Evolutionary conservation across 2,113 vertebrate genomes (phyloP).

Genomic region (Noctilio leporinus): DNA sequence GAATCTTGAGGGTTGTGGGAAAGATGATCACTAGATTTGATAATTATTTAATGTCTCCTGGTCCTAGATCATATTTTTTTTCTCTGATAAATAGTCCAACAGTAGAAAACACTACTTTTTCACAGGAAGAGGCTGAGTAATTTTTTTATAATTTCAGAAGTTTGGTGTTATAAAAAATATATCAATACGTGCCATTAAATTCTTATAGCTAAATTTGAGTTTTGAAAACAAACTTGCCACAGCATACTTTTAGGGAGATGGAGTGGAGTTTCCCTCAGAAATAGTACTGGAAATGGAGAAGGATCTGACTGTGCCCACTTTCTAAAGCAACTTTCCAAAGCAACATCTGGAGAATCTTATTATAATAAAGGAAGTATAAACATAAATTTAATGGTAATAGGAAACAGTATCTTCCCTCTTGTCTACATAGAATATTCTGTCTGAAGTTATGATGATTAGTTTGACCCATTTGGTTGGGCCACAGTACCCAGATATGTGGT

Average conservation of each 20-base stretch:
- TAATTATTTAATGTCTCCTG: slow-evolving; percentile 8
- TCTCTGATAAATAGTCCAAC: not conserved
- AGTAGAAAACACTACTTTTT: not conserved
- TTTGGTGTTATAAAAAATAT: not conserved
- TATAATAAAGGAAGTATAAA: not conserved
- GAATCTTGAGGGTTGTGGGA: not conserved
- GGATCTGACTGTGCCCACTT: not conserved
- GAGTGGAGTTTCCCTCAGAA: not conserved
- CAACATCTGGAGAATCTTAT: no score
- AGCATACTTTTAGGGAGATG: not conserved
- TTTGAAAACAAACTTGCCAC: not conserved
- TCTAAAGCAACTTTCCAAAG: no score
- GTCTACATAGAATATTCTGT: not conserved
- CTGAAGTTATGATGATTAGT: not conserved
- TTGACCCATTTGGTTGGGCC: not conserved
- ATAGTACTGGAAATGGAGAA: not conserved
- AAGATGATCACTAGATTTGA: not conserved
- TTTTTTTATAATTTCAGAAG: slow-evolving; percentile 1
- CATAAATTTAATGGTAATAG: not conserved
- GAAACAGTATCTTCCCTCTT: not conserved
- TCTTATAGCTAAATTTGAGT: not conserved
- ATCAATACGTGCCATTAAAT: not conserved
- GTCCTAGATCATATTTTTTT: not conserved
- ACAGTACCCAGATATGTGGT: not conserved
- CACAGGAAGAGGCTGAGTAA: not conserved